Evolutionary conservation across 2,888 invertebrate species (phyloP).

Genomic region (Metellina segmentata): DNA sequence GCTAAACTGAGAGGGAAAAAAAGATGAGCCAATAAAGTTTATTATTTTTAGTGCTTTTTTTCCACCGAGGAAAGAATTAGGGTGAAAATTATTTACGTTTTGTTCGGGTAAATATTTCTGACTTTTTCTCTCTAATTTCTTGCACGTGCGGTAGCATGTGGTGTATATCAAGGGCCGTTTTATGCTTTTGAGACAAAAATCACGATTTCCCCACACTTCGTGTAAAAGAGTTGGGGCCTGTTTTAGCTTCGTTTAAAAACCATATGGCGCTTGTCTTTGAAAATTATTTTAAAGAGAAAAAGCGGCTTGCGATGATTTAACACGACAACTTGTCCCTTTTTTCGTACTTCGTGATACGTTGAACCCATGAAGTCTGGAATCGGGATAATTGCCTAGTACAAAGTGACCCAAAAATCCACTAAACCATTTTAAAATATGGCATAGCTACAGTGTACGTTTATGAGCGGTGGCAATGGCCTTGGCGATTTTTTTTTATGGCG

Average conservation of each 20-base stretch:
- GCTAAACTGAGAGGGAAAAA: slow-evolving; percentile 25
- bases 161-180: slow-evolving; percentile 40
- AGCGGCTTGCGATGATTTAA: background rate
- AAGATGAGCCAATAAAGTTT: slow-evolving; percentile 67
- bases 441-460: no score
- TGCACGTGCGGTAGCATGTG: slow-evolving; percentile 59
- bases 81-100: slow-evolving; percentile 70
- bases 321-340: no score
- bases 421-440: no score
- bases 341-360: no score
- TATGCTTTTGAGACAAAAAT: slow-evolving; percentile 29
- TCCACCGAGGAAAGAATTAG: slow-evolving; percentile 43
- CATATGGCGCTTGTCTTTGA: slow-evolving; percentile 4
- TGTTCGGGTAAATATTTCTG: slow-evolving; percentile 64
- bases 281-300: background rate
- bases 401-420: no score
- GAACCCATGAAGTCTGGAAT: no score
- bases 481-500: no score
- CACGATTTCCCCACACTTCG: background rate
- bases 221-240: background rate
- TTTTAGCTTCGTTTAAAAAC: slow-evolving; percentile 1
- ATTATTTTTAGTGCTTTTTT: slow-evolving; percentile 57
- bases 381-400: no score
- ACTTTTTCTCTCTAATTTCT: slow-evolving; percentile 60
- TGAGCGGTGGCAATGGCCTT: no score